phyloP scores from a whole-genome alignment of 1,140 invertebrate genomes.

The Drosophila arizonae region DNA sequence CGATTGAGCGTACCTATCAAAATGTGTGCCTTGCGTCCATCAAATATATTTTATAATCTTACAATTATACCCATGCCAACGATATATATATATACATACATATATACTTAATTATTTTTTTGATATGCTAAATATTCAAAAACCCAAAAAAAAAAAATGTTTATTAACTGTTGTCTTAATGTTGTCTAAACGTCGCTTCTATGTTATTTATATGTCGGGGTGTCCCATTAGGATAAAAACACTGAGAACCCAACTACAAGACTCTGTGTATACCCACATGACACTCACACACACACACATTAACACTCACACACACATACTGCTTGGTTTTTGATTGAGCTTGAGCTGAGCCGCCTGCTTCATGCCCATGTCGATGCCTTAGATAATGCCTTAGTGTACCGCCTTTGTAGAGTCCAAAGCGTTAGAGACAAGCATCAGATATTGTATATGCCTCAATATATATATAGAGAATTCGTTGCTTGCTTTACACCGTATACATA shows the following conservation, averaged over 20 bases:
- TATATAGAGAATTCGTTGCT: slow-evolving; percentile 47
- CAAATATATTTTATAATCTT: slow-evolving; percentile 35
- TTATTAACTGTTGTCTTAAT: slow-evolving; percentile 60
- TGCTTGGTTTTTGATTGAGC: slow-evolving; percentile 37
- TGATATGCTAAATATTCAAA: slow-evolving; percentile 17
- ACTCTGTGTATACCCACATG: slow-evolving; percentile 47
- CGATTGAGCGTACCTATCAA: slow-evolving; percentile 44
- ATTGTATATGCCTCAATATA: slow-evolving; percentile 1
- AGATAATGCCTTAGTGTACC: slow-evolving; percentile 28
- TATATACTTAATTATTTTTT: slow-evolving; percentile 34
- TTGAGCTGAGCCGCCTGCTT: slow-evolving; percentile 53
- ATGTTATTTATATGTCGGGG: slow-evolving; percentile 29
- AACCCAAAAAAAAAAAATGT: slow-evolving; percentile 1
- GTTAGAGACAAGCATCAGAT: background rate
- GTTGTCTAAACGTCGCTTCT: slow-evolving; percentile 64
- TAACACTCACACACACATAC: slow-evolving; percentile 3
- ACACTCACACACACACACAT: slow-evolving; percentile 2
- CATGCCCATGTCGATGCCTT: slow-evolving; percentile 24
- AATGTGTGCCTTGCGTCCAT: slow-evolving; percentile 68
- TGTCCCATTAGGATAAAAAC: background rate
- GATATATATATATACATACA: slow-evolving; percentile 27
- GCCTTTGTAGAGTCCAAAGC: slow-evolving; percentile 18
- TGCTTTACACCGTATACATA: slow-evolving; percentile 45
- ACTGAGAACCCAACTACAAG: slow-evolving; percentile 13
- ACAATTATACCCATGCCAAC: slow-evolving; percentile 31